Conservation (phyloP, 2,797 vertebrate species). For the Carduelis carduelis region DNA sequence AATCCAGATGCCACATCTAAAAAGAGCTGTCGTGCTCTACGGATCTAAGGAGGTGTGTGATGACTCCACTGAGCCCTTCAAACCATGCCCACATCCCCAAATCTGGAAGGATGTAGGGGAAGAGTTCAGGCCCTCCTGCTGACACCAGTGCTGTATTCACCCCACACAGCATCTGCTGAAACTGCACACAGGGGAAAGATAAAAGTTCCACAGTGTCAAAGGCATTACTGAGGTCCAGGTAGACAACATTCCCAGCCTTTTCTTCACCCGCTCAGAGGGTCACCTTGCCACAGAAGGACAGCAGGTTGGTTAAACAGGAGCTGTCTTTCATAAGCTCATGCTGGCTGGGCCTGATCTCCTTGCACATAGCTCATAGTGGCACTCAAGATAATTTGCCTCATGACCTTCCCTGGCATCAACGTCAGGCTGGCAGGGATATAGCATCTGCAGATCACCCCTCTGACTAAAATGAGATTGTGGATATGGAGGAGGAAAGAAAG, state of each 20-base stretch:
- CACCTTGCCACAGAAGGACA: neutral
- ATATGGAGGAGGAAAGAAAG: neutral
- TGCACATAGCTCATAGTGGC: neutral
- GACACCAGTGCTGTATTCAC: rapidly evolving
- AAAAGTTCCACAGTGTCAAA: neutral
- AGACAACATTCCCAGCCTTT: neutral
- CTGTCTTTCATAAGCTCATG: neutral
- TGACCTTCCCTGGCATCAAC: neutral
- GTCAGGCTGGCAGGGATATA: neutral
- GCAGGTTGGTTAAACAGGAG: neutral
- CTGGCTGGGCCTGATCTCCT: neutral
- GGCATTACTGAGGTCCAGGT: neutral
- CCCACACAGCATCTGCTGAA: neutral
- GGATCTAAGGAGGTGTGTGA: neutral
- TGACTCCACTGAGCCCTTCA: neutral
- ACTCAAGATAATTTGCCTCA: neutral
- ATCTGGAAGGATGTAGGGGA: neutral
- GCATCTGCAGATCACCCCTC: neutral
- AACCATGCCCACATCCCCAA: neutral
- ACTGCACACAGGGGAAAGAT: neutral
- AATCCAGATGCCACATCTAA: neutral
- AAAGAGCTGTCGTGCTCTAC: neutral
- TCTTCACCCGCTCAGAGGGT: neutral
- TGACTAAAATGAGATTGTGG: neutral
- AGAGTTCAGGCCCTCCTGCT: neutral